phyloP scores from a whole-genome alignment of 2,888 invertebrate genomes.

The Fragum fragum region DNA sequence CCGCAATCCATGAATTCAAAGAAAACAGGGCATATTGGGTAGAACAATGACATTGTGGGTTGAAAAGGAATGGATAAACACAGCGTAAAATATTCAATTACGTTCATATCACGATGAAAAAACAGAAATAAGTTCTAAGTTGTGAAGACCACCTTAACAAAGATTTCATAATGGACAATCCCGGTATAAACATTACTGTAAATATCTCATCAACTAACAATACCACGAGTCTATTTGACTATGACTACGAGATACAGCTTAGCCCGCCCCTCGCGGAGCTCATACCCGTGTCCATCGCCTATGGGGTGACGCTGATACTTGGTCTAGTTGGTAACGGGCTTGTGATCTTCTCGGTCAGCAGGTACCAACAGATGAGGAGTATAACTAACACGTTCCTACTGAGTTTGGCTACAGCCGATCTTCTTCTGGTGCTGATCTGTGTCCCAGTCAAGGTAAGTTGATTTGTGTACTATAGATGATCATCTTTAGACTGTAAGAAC shows the following conservation, averaged over 20 bases:
- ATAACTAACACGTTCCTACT: constrained; percentile 91
- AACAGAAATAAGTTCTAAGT: too few relatives aligned
- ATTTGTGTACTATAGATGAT: too few relatives aligned
- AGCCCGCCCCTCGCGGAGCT: constrained; percentile 88
- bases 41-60: too few relatives aligned
- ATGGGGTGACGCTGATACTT: constrained; percentile 89
- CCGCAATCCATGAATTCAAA: too few relatives aligned
- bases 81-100: too few relatives aligned
- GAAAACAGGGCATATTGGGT: too few relatives aligned
- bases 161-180: neutral
- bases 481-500: too few relatives aligned
- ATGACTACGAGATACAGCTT: constrained; percentile 79
- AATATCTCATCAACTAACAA: neutral
- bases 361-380: constrained; percentile 89
- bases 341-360: constrained; percentile 89
- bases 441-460: constrained; percentile 91
- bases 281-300: constrained; percentile 89
- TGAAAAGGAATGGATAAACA: too few relatives aligned
- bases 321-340: constrained; percentile 89
- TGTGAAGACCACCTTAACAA: too few relatives aligned
- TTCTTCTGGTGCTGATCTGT: constrained; percentile 91
- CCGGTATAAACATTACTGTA: neutral
- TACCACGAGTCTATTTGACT: constrained; percentile 30
- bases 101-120: too few relatives aligned
- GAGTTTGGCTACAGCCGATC: constrained; percentile 91